Evolutionary conservation across 1,140 invertebrate species (phyloP).

Genomic region (Platorchestia sp.): DNA sequence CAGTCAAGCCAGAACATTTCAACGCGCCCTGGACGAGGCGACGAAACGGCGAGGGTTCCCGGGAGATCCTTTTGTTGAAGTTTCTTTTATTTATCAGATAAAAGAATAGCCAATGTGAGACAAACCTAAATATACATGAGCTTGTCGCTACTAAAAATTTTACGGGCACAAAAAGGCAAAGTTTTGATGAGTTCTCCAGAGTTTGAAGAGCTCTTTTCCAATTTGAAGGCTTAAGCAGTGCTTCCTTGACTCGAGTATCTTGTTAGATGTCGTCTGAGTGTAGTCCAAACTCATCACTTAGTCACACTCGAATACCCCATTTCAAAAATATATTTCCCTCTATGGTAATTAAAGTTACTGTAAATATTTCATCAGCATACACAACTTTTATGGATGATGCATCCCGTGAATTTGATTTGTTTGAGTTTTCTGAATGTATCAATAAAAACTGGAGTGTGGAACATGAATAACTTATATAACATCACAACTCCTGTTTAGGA

Average conservation of each 20-base stretch:
- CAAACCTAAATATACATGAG: conserved; percentile 47
- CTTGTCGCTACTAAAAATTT: conserved; percentile 46
- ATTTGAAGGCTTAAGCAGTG: background rate
- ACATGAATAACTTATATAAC: background rate
- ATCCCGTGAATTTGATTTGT: background rate
- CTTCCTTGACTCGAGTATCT: background rate
- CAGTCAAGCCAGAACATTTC: background rate
- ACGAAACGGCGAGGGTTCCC: background rate
- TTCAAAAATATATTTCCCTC: background rate
- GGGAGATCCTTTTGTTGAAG: background rate
- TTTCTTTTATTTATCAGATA: conserved; percentile 46
- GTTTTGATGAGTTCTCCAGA: conserved; percentile 16
- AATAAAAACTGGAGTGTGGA: background rate
- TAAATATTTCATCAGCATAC: too few species aligned
- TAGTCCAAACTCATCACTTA: background rate
- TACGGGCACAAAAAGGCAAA: conserved; percentile 36
- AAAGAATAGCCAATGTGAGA: conserved; percentile 44
- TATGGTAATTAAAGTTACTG: too few species aligned
- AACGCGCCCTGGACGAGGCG: background rate
- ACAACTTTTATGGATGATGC: too few species aligned
- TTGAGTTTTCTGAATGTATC: background rate
- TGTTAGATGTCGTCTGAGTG: background rate
- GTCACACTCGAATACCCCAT: background rate
- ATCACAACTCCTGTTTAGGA: too few species aligned
- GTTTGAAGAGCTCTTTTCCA: background rate